phyloP scores from a whole-genome alignment of 2,888 invertebrate species.

The Melieria omissa region DNA sequence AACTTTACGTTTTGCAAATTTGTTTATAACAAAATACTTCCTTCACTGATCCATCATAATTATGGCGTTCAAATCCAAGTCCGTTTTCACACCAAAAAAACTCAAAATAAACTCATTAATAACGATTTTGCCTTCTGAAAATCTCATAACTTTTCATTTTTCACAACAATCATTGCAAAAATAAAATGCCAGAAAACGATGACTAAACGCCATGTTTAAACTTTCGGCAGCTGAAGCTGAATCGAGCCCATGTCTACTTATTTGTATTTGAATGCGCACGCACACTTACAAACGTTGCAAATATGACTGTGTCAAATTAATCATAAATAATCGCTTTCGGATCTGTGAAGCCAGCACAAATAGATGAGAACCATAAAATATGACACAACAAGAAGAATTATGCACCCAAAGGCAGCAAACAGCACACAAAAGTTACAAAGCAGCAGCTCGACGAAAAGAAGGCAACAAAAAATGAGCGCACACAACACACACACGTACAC shows the following conservation, averaged over 20 bases:
- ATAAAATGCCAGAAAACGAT: not conserved
- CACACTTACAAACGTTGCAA: not conserved
- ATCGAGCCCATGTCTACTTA: not conserved
- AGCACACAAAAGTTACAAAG: not conserved
- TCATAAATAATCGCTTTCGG: constrained; percentile 15
- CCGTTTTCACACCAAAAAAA: too few relatives aligned
- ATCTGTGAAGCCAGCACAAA: not conserved
- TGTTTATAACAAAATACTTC: too few relatives aligned
- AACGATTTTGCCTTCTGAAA: too few relatives aligned
- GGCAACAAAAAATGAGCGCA: not conserved
- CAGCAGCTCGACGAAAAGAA: not conserved
- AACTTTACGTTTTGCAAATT: too few relatives aligned
- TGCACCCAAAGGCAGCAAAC: not conserved
- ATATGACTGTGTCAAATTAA: constrained; percentile 12
- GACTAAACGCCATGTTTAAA: not conserved
- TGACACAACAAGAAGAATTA: not conserved
- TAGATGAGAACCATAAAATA: constrained; percentile 16
- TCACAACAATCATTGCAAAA: too few relatives aligned
- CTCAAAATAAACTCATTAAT: too few relatives aligned
- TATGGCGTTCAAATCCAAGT: too few relatives aligned
- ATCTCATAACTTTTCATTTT: too few relatives aligned
- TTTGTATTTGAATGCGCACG: not conserved
- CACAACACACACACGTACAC: not conserved
- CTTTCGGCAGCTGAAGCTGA: not conserved
- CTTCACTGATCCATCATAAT: too few relatives aligned